A percentile compares a stretch with the other conserved stretches of the same genome.
These are phyloP conservation scores for Mythimna pallens DNA, from an alignment of 2,888 invertebrate genomes.

Conservation along the genomic window DNA sequence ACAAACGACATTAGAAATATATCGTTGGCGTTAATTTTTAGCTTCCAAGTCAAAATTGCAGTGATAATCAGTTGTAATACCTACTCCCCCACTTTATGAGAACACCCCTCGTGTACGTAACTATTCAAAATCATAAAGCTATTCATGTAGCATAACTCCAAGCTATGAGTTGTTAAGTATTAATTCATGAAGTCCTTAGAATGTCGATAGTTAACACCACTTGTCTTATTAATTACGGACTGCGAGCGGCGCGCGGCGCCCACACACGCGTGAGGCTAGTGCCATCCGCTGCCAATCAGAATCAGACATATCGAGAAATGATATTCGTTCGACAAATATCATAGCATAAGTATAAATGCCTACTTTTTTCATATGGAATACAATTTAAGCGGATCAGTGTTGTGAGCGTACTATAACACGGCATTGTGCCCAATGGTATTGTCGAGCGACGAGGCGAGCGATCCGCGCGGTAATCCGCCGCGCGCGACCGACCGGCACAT, in stretches of 20 bases:
- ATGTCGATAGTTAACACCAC: slow-evolving; percentile 43
- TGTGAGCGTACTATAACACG: slow-evolving; percentile 32
- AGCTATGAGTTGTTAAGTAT: slow-evolving; percentile 15
- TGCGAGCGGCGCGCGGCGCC: slow-evolving; percentile 6
- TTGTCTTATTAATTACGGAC: slow-evolving; percentile 39
- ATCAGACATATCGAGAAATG: slow-evolving; percentile 2
- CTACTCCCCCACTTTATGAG: not conserved
- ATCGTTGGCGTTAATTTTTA: not conserved
- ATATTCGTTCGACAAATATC: slow-evolving; percentile 39
- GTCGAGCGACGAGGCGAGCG: slow-evolving; percentile 29
- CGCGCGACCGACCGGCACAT: slow-evolving; percentile 28
- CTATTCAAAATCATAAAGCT: slow-evolving; percentile 9
- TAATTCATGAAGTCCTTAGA: slow-evolving; percentile 34
- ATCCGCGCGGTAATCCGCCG: slow-evolving; percentile 14
- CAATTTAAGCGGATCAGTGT: slow-evolving; percentile 48
- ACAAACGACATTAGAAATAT: not conserved
- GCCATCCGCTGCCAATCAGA: slow-evolving; percentile 9
- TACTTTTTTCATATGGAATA: slow-evolving; percentile 39
- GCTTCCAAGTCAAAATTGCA: not conserved
- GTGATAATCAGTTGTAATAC: not conserved
- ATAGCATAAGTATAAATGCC: slow-evolving; percentile 20
- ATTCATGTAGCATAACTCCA: slow-evolving; percentile 4
- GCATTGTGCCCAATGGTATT: slow-evolving; percentile 41
- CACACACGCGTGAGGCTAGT: slow-evolving; percentile 13
- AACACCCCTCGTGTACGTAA: not conserved